Base-by-base conservation (phyloP, 2,113 vertebrate genomes). In the Lates calcarifer region DNA sequence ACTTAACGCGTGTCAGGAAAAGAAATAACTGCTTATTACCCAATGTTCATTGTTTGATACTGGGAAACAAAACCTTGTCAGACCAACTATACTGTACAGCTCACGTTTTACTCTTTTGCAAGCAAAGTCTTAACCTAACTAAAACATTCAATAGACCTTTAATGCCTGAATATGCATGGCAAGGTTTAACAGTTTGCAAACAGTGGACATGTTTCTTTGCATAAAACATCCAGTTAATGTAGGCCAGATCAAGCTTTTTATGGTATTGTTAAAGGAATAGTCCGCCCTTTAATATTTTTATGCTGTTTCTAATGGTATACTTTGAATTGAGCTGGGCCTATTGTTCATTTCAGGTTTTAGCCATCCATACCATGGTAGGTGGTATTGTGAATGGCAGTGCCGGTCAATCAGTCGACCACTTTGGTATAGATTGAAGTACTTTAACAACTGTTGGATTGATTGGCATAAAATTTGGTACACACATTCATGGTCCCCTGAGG, bases 31-130 rank as follows among this genome's bases (percentile, higher is more conserved):
- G 9, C 33, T 68, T 60, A 17, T 73, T 55, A 29, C 22, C 15
- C 56, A 20, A 22, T 58, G 4, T 57, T 82, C 8, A 53, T 62
- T 45, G 35, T 69, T 67, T 66, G 33, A 63, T 63, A 69, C 49
- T 63, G 24, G 56, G 9, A 28, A 66, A 72, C 41, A 64, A 65
- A 47, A 31, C 18, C 11, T 4, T 60, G 31, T 75, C 22, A 9
- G 62, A 85, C 61, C 73, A 72, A 67, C 60, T 45, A 67, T 41
- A 74, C 67, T 73, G 67, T 81, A 56, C 13, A 45, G 24, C 41
- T 43, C 12, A 20, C 5, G 29, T 35, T 63, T 45, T 51, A 24
- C 58, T 64, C 29, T 29, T 75, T 41, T 65, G 73, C 53, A 64
- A 79, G 37, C 31, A n/a, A 72, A 49, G 49, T 79, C 57, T 74